Evolutionary conservation across 1,140 invertebrate genomes (phyloP).

Genomic region (Ridgeia piscesae): DNA sequence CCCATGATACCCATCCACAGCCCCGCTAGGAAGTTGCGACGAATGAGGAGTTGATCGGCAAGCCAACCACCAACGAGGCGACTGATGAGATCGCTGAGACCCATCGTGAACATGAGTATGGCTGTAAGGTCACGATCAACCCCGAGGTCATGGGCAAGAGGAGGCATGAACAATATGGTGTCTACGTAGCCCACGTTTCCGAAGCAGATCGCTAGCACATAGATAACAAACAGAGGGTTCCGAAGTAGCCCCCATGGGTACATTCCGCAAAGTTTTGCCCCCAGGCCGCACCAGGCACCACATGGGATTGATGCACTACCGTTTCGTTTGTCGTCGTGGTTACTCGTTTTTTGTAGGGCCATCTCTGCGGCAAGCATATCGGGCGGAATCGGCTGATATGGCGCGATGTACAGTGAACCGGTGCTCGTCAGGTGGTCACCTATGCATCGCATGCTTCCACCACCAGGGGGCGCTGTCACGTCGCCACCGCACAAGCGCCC

Average conservation of each 20-base stretch:
- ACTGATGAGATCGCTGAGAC: constrained; percentile 20
- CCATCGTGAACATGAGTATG: neutral
- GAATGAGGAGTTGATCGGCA: neutral
- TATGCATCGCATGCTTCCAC: neutral
- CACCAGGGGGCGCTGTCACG: neutral
- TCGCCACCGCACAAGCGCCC: neutral
- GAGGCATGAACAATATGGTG: constrained; percentile 18
- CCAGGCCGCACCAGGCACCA: neutral
- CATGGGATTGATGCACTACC: neutral
- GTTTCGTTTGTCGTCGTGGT: neutral
- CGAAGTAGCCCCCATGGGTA: neutral
- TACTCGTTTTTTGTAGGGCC: neutral
- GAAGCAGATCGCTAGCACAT: constrained; percentile 9
- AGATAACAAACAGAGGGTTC: constrained; percentile 1
- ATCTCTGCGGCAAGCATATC: neutral
- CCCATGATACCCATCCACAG: neutral
- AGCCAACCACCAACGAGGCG: constrained; percentile 22
- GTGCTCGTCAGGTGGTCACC: neutral
- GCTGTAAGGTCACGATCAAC: neutral
- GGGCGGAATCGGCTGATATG: neutral
- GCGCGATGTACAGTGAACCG: constrained; percentile 1
- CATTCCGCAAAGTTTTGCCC: neutral
- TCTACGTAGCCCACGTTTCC: constrained; percentile 23
- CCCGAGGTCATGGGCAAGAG: constrained; percentile 14
- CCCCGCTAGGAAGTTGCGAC: neutral